These are phyloP conservation scores for Dascyllus trimaculatus DNA, from an alignment of 2,113 vertebrate species.

Conservation along the genomic window DNA sequence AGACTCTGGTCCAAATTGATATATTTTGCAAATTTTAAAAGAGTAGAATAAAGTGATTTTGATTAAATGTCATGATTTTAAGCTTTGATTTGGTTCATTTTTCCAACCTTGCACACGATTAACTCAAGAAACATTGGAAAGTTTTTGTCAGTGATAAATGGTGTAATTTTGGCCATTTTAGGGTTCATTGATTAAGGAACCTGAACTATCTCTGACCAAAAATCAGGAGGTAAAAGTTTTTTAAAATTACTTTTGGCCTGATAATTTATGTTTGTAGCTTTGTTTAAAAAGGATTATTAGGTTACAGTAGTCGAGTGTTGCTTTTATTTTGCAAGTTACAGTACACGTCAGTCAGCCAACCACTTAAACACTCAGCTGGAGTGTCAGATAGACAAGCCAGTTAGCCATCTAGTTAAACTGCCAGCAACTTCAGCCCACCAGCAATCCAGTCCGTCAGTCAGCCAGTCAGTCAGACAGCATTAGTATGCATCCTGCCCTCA, in stretches of 20 bases:
- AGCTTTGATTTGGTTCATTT: no score
- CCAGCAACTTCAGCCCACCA: conserved; percentile 64
- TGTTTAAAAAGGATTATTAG: conserved; percentile 27
- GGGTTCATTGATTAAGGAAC: no score
- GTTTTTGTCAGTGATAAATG: no score
- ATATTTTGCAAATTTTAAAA: no score
- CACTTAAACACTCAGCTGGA: conserved; percentile 62
- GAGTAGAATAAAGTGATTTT: no score
- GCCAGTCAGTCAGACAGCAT: conserved; percentile 62
- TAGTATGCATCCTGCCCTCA: conserved; percentile 62
- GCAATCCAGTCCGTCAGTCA: conserved; percentile 50
- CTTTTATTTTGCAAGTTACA: conserved; percentile 50
- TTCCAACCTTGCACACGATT: no score
- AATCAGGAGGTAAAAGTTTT: background rate
- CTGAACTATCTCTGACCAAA: background rate
- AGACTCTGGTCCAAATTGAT: no score
- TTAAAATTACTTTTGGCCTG: no score
- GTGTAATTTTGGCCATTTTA: no score
- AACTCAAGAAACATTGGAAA: no score
- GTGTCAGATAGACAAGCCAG: conserved; percentile 63
- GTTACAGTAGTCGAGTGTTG: conserved; percentile 37
- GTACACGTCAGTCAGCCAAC: conserved; percentile 56
- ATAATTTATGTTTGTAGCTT: background rate
- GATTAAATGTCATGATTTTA: no score
- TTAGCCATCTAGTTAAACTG: conserved; percentile 64